Percentiles rank a stretch among this genome's conserved stretches.
phyloP scores from a whole-genome alignment of 1,140 invertebrate species.

The Ditylenchus dipsaci region DNA sequence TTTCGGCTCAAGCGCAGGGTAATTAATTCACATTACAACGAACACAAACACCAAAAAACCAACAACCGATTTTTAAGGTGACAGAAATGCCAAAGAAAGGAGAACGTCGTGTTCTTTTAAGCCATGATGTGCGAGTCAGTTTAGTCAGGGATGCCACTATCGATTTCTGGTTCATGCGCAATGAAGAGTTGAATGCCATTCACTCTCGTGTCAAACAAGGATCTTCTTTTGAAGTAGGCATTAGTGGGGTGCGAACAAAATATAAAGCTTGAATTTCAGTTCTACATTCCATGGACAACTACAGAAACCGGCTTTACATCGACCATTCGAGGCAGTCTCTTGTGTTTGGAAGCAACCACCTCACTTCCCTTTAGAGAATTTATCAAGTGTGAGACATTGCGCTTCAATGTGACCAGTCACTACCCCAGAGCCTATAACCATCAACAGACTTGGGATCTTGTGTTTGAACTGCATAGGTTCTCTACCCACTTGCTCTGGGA shows the following conservation, averaged over 20 bases:
- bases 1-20: no score
- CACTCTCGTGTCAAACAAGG: slow-evolving; percentile 46
- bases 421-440: slow-evolving; percentile 61
- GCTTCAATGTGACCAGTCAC: slow-evolving; percentile 59
- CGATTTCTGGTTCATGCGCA: slow-evolving; percentile 55
- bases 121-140: slow-evolving; percentile 43
- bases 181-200: slow-evolving; percentile 54
- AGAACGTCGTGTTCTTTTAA: slow-evolving; percentile 40
- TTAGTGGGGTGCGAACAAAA: background rate
- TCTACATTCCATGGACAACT: slow-evolving; percentile 50
- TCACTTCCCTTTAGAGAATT: slow-evolving; percentile 61
- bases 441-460: slow-evolving; percentile 61
- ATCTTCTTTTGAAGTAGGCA: slow-evolving; percentile 45
- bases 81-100: slow-evolving; percentile 52
- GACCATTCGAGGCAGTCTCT: slow-evolving; percentile 57
- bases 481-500: slow-evolving; percentile 60
- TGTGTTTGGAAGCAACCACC: slow-evolving; percentile 60
- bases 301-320: slow-evolving; percentile 50
- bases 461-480: slow-evolving; percentile 60
- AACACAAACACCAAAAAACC: no score
- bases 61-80: no score
- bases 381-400: slow-evolving; percentile 61
- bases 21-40: no score
- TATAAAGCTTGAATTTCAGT: slow-evolving; percentile 22
- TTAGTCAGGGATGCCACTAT: slow-evolving; percentile 50